Evolutionary conservation across 2,113 vertebrate species (phyloP).

Genomic region (Pelobates fuscus): DNA sequence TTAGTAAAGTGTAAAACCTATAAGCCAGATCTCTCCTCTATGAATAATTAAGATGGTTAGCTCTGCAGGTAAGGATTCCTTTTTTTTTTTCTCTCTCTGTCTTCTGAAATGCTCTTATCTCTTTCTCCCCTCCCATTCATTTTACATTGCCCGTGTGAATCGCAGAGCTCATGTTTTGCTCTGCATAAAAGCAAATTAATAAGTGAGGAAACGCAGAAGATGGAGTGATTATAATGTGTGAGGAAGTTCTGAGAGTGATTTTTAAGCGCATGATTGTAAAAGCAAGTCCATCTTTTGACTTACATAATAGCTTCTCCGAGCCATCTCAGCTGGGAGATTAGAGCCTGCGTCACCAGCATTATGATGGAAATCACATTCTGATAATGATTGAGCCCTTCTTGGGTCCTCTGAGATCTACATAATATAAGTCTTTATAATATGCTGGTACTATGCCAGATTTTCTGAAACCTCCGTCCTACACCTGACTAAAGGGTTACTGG

Average conservation of each 20-base stretch:
- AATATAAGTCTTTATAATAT: constrained; percentile 26
- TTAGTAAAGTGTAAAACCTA: too few relatives aligned
- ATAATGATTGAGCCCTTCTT: constrained; percentile 46
- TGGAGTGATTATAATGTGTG: constrained; percentile 51
- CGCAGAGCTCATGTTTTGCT: constrained; percentile 27
- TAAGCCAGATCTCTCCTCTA: too few relatives aligned
- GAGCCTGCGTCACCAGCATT: constrained; percentile 46
- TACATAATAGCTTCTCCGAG: constrained; percentile 48
- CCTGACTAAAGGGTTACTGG: constrained; percentile 19
- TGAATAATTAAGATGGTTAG: constrained; percentile 2
- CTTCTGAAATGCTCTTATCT: constrained; percentile 9
- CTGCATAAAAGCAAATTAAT: constrained; percentile 47
- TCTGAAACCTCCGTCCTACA: not conserved
- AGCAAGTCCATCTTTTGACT: constrained; percentile 48
- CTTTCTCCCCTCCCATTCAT: constrained; percentile 4
- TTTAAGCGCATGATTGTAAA: constrained; percentile 48
- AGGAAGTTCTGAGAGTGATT: constrained; percentile 49
- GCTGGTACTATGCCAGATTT: constrained; percentile 34
- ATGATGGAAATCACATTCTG: constrained; percentile 49
- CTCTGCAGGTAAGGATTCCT: constrained; percentile 15
- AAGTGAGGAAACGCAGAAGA: constrained; percentile 42
- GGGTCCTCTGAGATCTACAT: constrained; percentile 33
- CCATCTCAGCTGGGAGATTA: constrained; percentile 49
- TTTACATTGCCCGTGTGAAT: constrained; percentile 33
- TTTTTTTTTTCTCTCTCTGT: too few relatives aligned